Percentiles rank a stretch among this genome's conserved stretches.
These are phyloP conservation scores for Lithophane leautieri DNA, from an alignment of 2,888 invertebrate species.

Conservation along the genomic window DNA sequence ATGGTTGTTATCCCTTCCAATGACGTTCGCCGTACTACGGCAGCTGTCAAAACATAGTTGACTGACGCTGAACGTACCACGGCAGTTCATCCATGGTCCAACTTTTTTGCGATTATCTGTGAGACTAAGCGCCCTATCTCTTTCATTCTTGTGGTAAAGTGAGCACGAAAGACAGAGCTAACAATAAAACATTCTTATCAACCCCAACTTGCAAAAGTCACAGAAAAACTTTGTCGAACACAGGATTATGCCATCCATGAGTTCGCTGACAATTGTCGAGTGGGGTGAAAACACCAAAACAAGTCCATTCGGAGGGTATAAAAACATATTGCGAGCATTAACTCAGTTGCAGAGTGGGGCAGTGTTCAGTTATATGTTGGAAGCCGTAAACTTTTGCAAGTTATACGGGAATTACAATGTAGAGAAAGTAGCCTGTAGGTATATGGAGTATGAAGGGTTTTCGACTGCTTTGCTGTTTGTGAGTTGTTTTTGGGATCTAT, in stretches of 20 bases:
- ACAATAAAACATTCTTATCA: slow-evolving; percentile 59
- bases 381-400: slow-evolving; percentile 53
- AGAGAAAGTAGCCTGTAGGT: slow-evolving; percentile 15
- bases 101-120: no score
- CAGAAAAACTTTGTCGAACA: slow-evolving; percentile 52
- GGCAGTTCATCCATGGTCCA: no score
- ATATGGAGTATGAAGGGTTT: slow-evolving; percentile 21
- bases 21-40: no score
- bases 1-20: slow-evolving; percentile 12
- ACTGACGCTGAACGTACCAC: no score
- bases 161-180: no score
- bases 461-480: slow-evolving; percentile 5
- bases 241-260: slow-evolving; percentile 44
- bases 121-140: no score
- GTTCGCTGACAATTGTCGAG: slow-evolving; percentile 55
- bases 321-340: slow-evolving; percentile 68
- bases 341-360: slow-evolving; percentile 54
- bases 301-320: slow-evolving; percentile 62
- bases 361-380: slow-evolving; percentile 51
- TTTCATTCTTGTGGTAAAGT: no score
- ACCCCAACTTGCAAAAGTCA: slow-evolving; percentile 44
- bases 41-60: no score
- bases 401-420: slow-evolving; percentile 56
- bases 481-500: neutral
- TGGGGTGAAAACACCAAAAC: slow-evolving; percentile 58